phyloP scores from a whole-genome alignment of 2,113 vertebrate species.

The Thunnus thynnus region DNA sequence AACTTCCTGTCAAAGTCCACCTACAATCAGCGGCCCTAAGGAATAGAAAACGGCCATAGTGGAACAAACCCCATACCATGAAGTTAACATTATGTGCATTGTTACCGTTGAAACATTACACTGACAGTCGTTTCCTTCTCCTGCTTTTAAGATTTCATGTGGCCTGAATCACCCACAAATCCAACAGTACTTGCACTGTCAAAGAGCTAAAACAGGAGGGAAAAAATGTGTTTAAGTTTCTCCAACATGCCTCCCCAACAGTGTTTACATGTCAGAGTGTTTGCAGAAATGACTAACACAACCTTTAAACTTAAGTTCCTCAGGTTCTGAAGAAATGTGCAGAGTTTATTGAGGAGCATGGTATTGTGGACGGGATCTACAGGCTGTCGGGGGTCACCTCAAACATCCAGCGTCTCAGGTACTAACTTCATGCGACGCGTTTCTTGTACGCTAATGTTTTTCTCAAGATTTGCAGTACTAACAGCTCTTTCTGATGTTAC shows the following conservation, averaged over 20 bases:
- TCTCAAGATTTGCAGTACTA: not conserved
- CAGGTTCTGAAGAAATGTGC: constrained; percentile 96
- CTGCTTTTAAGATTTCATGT: constrained; percentile 14
- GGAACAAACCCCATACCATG: constrained; percentile 55
- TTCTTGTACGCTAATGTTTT: not conserved
- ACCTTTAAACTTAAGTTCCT: constrained; percentile 87
- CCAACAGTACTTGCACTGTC: not conserved
- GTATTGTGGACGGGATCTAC: constrained; percentile 98
- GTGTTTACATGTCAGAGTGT: not conserved
- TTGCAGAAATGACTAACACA: constrained; percentile 14
- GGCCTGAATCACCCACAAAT: not conserved
- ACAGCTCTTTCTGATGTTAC: not conserved
- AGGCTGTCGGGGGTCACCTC: constrained; percentile 97
- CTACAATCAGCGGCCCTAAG: constrained; percentile 78
- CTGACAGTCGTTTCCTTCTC: constrained; percentile 31
- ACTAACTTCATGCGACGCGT: constrained; percentile 28
- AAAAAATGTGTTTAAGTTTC: not conserved
- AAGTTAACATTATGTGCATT: constrained; percentile 37
- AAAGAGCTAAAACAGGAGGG: not conserved
- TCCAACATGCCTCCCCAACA: not conserved
- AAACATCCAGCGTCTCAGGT: constrained; percentile 98
- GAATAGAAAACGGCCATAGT: constrained; percentile 63
- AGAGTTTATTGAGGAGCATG: constrained; percentile 96
- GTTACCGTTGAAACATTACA: constrained; percentile 21
- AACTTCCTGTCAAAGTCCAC: constrained; percentile 86